Percentiles rank a stretch among this genome's conserved stretches.
These are phyloP conservation scores for Pseudococcus jackbeardsleyi DNA, from an alignment of 2,888 invertebrate species.

Conservation along the genomic window DNA sequence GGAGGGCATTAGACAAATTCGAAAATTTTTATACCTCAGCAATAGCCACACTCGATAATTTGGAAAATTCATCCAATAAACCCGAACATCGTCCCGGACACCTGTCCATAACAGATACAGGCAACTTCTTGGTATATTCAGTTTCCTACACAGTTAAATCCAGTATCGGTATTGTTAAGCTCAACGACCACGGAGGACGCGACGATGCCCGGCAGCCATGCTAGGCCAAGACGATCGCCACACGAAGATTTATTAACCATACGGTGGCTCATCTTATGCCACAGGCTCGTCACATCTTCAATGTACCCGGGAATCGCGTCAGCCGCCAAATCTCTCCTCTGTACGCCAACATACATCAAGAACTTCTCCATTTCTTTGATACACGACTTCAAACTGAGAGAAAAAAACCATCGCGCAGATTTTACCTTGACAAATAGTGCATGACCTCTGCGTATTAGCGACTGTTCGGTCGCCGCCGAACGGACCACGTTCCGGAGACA, in stretches of 20 bases:
- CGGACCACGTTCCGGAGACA: background rate
- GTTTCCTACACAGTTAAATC: background rate
- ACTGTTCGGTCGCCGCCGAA: background rate
- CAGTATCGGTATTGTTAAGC: slow-evolving; percentile 3
- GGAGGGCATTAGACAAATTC: no score
- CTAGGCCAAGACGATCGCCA: background rate
- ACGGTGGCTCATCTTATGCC: slow-evolving; percentile 34
- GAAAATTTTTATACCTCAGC: no score
- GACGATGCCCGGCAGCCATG: slow-evolving; percentile 2
- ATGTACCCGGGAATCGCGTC: background rate
- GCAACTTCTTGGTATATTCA: background rate
- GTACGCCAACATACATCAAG: background rate
- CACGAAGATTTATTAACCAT: slow-evolving; percentile 55
- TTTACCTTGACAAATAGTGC: slow-evolving; percentile 63
- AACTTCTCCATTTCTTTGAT: background rate
- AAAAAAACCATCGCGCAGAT: slow-evolving; percentile 3
- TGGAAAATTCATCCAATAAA: background rate
- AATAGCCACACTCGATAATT: no score
- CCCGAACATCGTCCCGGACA: background rate
- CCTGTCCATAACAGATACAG: background rate
- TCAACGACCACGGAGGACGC: background rate
- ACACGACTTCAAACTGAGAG: background rate
- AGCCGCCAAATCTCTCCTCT: background rate
- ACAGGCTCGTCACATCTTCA: background rate
- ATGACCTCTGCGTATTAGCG: slow-evolving; percentile 47